Evolutionary conservation across 2,888 invertebrate genomes (phyloP).

Genomic region (Subacronicta megacephala): DNA sequence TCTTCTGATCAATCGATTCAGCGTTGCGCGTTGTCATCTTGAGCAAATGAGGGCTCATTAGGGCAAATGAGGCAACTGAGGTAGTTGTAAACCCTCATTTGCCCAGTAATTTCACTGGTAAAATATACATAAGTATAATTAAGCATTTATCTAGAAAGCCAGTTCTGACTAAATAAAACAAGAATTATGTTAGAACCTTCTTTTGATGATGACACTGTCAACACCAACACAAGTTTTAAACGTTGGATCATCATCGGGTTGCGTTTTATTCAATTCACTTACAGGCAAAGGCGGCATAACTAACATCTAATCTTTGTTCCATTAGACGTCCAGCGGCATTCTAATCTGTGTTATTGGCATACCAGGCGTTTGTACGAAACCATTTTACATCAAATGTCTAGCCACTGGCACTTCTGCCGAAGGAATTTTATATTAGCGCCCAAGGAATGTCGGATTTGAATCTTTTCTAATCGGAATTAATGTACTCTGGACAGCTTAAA

Average conservation of each 20-base stretch:
- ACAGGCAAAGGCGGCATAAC: constrained; percentile 23
- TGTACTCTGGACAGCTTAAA: constrained; percentile 39
- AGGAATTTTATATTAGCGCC: constrained; percentile 51
- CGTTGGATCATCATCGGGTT: neutral
- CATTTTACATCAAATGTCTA: constrained; percentile 44
- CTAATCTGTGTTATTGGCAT: constrained; percentile 52
- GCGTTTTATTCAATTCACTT: constrained; percentile 37
- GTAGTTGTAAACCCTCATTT: too few species aligned
- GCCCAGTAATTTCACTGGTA: too few species aligned
- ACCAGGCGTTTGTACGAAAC: constrained; percentile 35
- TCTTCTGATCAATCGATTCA: too few species aligned
- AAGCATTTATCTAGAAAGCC: too few species aligned
- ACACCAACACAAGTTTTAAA: too few species aligned
- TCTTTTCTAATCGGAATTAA: constrained; percentile 41
- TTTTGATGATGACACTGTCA: neutral
- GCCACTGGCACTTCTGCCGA: constrained; percentile 42
- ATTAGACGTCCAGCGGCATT: constrained; percentile 36
- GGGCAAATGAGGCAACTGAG: too few species aligned
- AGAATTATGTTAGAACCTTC: too few species aligned
- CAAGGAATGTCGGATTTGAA: constrained; percentile 47
- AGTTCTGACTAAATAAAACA: too few species aligned
- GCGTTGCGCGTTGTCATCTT: too few species aligned
- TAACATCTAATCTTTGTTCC: constrained; percentile 39
- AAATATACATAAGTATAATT: too few species aligned
- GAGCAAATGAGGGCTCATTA: too few species aligned